These are phyloP conservation scores for Micromys minutus DNA, from an alignment of 2,113 vertebrate genomes.

Conservation along the genomic window DNA sequence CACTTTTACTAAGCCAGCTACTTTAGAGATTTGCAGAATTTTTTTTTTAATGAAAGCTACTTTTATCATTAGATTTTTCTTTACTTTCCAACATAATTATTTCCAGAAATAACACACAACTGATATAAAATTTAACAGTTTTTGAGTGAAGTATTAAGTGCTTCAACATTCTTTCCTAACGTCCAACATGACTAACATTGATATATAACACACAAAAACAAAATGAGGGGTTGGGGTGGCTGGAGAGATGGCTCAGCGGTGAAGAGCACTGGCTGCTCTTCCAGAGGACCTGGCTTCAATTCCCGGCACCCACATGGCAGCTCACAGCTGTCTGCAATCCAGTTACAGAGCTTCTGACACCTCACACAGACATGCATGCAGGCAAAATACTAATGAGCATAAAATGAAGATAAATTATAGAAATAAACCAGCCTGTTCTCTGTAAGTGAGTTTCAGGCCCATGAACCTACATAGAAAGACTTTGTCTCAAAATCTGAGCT, in stretches of 20 bases:
- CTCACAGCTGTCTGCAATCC: background rate
- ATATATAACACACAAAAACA: constrained; percentile 9
- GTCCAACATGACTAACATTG: background rate
- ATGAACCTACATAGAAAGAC: background rate
- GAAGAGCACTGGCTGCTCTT: background rate
- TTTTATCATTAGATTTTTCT: constrained; percentile 5
- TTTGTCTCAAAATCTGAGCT: background rate
- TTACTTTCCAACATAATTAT: constrained; percentile 55
- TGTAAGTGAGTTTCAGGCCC: background rate
- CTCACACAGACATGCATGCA: background rate
- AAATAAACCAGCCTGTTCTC: background rate
- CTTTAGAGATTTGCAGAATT: constrained; percentile 22
- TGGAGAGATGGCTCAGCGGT: background rate
- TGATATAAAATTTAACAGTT: background rate
- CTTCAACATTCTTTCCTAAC: constrained; percentile 16
- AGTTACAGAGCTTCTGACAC: background rate
- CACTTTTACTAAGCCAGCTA: constrained; percentile 5
- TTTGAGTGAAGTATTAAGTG: constrained; percentile 34
- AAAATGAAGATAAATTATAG: background rate
- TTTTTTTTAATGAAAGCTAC: background rate
- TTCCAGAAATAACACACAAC: constrained; percentile 8
- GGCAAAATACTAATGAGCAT: background rate
- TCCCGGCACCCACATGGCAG: background rate
- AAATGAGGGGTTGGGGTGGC: background rate
- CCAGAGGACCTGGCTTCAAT: background rate